Evolutionary conservation across 64 coral and sea anemone genomes (phyloP).

Genomic region (Exaiptasia diaphana): DNA sequence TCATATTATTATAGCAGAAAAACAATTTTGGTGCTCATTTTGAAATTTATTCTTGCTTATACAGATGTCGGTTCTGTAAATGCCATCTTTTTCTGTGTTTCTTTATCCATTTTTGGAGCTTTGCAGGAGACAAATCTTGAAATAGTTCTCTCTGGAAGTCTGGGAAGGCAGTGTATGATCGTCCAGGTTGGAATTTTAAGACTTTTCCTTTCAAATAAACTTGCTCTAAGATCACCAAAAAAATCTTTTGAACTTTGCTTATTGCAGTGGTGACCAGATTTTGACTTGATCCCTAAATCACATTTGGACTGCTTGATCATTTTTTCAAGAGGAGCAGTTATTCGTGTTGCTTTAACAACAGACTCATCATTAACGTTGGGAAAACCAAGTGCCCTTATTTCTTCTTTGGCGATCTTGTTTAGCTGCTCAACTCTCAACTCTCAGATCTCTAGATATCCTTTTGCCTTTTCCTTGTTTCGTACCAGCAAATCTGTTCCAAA

Average conservation of each 20-base stretch:
- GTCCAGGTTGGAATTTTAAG: constrained; percentile 10
- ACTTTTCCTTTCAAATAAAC: constrained; percentile 23
- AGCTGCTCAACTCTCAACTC: background rate
- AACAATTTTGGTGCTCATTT: background rate
- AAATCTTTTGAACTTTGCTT: background rate
- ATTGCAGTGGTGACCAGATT: constrained; percentile 6
- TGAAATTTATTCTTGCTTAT: background rate
- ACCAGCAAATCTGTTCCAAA: constrained; percentile 38
- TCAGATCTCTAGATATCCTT: constrained; percentile 16
- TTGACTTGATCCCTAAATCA: background rate
- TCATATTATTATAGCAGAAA: background rate
- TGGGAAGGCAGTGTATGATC: background rate
- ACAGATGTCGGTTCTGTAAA: constrained; percentile 12
- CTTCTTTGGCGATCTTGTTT: constrained; percentile 26
- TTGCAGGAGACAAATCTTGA: background rate
- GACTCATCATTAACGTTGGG: constrained; percentile 20
- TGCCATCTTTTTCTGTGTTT: background rate
- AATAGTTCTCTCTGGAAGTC: background rate
- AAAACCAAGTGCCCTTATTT: background rate
- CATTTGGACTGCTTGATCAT: background rate
- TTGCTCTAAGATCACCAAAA: background rate
- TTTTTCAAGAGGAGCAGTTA: constrained; percentile 13
- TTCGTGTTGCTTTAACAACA: background rate
- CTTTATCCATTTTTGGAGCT: background rate
- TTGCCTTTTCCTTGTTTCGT: background rate